These are phyloP conservation scores for Calephelis virginiensis DNA, from an alignment of 1,140 invertebrate genomes.

Conservation along the genomic window DNA sequence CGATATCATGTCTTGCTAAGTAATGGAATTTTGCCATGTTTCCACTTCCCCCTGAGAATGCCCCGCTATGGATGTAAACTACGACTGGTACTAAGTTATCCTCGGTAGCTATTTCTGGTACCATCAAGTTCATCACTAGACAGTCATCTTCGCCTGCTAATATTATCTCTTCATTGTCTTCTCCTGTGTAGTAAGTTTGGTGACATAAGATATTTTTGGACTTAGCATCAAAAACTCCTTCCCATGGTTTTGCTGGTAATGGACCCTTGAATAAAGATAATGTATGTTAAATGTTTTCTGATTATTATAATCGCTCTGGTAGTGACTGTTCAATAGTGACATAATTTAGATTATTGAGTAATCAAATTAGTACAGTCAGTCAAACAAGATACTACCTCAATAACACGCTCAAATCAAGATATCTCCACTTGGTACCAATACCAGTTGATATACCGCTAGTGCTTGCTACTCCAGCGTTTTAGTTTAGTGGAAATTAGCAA, in stretches of 20 bases:
- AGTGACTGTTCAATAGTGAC: too few relatives aligned
- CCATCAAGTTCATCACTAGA: slow-evolving; percentile 50
- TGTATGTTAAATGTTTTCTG: too few relatives aligned
- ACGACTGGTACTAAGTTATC: slow-evolving; percentile 59
- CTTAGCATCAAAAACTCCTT: slow-evolving; percentile 41
- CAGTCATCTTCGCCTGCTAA: slow-evolving; percentile 62
- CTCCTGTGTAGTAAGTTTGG: slow-evolving; percentile 52
- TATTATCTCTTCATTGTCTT: slow-evolving; percentile 43
- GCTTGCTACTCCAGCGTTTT: too few relatives aligned
- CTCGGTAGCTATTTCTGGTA: slow-evolving; percentile 49
- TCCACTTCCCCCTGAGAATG: slow-evolving; percentile 57
- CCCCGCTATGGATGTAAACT: slow-evolving; percentile 67
- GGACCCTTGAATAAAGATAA: slow-evolving; percentile 48
- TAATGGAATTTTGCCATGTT: slow-evolving; percentile 58
- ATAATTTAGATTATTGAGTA: not conserved
- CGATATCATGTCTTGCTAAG: slow-evolving; percentile 55
- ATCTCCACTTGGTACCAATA: too few relatives aligned
- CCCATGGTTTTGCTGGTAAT: slow-evolving; percentile 51
- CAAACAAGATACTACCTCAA: not conserved
- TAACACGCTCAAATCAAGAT: too few relatives aligned
- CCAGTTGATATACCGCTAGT: too few relatives aligned
- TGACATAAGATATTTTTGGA: slow-evolving; percentile 44
- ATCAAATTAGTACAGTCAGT: not conserved
- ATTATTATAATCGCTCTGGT: too few relatives aligned
- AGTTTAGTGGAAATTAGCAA: too few relatives aligned